Base-by-base conservation (phyloP, 2,888 invertebrate species). In the Agrochola macilenta region DNA sequence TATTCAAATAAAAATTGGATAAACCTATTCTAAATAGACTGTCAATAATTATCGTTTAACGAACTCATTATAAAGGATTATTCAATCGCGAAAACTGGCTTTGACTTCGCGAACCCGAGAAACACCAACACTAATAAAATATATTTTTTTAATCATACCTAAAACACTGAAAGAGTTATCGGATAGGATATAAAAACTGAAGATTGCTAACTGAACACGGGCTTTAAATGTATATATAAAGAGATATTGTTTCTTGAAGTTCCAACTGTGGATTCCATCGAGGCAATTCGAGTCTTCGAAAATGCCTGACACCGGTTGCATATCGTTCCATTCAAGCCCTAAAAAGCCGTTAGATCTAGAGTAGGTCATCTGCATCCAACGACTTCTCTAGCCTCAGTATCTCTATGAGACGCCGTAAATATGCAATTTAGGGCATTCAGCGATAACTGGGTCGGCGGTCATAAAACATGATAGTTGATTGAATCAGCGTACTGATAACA, bases 381-480 rank as follows among this genome's bases (percentile, higher is more conserved):
- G 39, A 57, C 39, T 58, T 70, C 78, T 70, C 52, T 35, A 30
- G 63, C 39, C 66, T 49, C 46, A 9, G 54, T 78, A 72, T 83
- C 69, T 74, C 54, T 30, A 46, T 39, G 74, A 72, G 58, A 72
- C 30, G 65, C 54, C 72, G 61, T 86, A 83, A 83, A 84, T 78
- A 69, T 63, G 58, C 61, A 66, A 78, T 86, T 78, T 69, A 78
- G 87, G 65, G 75, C 84, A 66, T 64, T 35, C 49, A 30, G 26
- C 39, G 79, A 75, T 78, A 78, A 54, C 39, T 12, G 63, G 69
- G 69, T 66, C 69, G 72, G 72, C 23, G 14, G 52, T 72, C 65
- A 66, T 83, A 74, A 72, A 83, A 74, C 58, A 54, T 61, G 61
- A 72, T 79, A 60, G 17, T 86, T 75, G 70, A 84, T 83, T 83